Percentiles rank a stretch among this genome's conserved stretches.
Evolutionary conservation across 2,797 vertebrate genomes (phyloP).

Genomic region (Enteromius viviparus): DNA sequence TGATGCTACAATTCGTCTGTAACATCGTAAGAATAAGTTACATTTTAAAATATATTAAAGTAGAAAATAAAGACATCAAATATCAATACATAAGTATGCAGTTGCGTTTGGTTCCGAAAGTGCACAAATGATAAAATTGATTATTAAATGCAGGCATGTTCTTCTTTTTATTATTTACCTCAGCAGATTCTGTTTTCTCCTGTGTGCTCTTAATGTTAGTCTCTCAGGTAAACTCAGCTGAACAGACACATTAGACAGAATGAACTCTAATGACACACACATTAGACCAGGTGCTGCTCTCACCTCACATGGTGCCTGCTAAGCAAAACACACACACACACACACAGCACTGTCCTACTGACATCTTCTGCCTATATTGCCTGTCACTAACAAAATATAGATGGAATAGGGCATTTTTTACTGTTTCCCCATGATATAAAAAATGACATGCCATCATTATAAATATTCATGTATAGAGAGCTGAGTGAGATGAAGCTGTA

Average conservation of each 20-base stretch:
- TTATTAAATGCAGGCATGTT: not conserved
- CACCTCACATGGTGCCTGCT: constrained; percentile 39
- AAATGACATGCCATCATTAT: constrained; percentile 44
- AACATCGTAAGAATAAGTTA: not conserved
- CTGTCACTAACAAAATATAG: constrained; percentile 43
- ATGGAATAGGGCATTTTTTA: constrained; percentile 27
- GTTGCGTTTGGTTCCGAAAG: not conserved
- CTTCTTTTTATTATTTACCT: not conserved
- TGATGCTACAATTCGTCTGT: not conserved
- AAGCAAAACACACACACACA: constrained; percentile 32
- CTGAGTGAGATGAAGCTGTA: constrained; percentile 49
- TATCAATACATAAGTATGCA: not conserved
- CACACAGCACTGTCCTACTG: constrained; percentile 3
- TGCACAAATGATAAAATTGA: not conserved
- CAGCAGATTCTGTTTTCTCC: constrained; percentile 39
- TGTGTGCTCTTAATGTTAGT: constrained; percentile 15
- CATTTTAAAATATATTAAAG: not conserved
- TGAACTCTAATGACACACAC: constrained; percentile 25
- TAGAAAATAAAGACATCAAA: not conserved
- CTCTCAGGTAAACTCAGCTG: constrained; percentile 48
- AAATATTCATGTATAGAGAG: constrained; percentile 49
- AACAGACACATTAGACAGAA: constrained; percentile 28
- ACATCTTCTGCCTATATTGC: not conserved
- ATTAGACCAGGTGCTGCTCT: constrained; percentile 49
- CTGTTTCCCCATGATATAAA: constrained; percentile 20